Percentiles rank a stretch among this genome's conserved stretches.
These are phyloP conservation scores for Rhinophrynus dorsalis DNA, from an alignment of 2,797 vertebrate genomes.

Conservation along the genomic window DNA sequence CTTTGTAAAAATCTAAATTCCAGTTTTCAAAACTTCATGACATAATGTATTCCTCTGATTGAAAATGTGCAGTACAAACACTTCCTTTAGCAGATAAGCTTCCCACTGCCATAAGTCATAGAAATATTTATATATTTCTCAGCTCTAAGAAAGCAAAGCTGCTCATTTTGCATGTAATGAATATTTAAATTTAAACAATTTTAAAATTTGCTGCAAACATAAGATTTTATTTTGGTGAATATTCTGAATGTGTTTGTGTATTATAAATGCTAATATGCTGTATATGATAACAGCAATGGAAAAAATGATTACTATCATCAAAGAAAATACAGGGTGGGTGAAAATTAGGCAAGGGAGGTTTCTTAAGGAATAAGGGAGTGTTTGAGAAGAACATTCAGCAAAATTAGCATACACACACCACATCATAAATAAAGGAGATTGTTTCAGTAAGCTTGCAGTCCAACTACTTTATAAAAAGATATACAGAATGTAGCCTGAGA, in stretches of 20 bases:
- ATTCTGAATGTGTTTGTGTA: not conserved
- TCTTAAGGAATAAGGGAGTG: too few relatives aligned
- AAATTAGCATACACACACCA: too few relatives aligned
- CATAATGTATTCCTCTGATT: not conserved
- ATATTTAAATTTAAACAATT: conserved; percentile 35
- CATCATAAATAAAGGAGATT: too few relatives aligned
- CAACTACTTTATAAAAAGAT: too few relatives aligned
- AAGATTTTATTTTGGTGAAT: conserved; percentile 10
- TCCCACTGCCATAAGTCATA: not conserved
- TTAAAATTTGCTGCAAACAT: conserved; percentile 10
- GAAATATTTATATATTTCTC: conserved; percentile 6
- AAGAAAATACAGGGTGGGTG: too few relatives aligned
- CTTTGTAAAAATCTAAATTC: not conserved
- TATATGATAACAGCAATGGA: too few relatives aligned
- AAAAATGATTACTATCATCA: too few relatives aligned
- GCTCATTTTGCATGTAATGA: conserved; percentile 28
- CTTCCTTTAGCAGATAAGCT: not conserved
- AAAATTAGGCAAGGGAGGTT: too few relatives aligned
- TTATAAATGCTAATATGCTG: too few relatives aligned
- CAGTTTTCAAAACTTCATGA: not conserved
- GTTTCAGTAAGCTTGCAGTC: too few relatives aligned
- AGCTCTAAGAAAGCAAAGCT: not conserved
- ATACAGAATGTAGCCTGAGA: too few relatives aligned
- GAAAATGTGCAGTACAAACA: not conserved
- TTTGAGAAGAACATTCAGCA: too few relatives aligned